phyloP scores from a whole-genome alignment of 2,113 vertebrate species.

The Larimichthys crocea region DNA sequence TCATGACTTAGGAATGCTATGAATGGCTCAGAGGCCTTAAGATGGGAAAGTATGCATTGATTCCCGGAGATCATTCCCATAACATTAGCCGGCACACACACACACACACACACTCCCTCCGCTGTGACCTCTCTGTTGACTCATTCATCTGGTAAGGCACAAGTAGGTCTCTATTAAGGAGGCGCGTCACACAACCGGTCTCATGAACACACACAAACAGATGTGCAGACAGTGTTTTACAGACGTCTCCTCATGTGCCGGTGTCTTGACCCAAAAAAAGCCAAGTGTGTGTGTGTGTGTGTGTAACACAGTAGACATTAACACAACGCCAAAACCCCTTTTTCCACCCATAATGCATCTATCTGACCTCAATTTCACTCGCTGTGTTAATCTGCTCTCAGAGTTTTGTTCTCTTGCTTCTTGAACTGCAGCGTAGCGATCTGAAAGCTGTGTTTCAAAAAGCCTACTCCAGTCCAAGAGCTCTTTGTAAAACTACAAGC shows the following conservation, averaged over 20 bases:
- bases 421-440: background rate
- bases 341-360: conserved; percentile 36
- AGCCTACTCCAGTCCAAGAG: no score
- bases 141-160: conserved; percentile 41
- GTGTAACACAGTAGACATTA: conserved; percentile 39
- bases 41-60: conserved; percentile 74
- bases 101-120: conserved; percentile 13
- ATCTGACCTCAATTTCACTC: conserved; percentile 11
- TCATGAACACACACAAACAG: background rate
- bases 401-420: background rate
- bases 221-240: conserved; percentile 27
- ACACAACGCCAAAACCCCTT: background rate
- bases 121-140: conserved; percentile 50
- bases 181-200: conserved; percentile 45
- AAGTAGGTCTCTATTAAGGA: conserved; percentile 21
- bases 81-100: conserved; percentile 42
- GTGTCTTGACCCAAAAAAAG: conserved; percentile 35
- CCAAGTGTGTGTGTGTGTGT: conserved; percentile 10
- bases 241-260: conserved; percentile 30
- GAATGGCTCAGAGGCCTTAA: conserved; percentile 71
- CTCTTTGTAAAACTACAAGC: no score
- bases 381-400: background rate
- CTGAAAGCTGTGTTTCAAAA: background rate
- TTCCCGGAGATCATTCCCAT: conserved; percentile 63
- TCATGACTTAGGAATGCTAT: conserved; percentile 79